These are phyloP conservation scores for Tinea semifulvella DNA, from an alignment of 2,888 invertebrate species.

Conservation along the genomic window DNA sequence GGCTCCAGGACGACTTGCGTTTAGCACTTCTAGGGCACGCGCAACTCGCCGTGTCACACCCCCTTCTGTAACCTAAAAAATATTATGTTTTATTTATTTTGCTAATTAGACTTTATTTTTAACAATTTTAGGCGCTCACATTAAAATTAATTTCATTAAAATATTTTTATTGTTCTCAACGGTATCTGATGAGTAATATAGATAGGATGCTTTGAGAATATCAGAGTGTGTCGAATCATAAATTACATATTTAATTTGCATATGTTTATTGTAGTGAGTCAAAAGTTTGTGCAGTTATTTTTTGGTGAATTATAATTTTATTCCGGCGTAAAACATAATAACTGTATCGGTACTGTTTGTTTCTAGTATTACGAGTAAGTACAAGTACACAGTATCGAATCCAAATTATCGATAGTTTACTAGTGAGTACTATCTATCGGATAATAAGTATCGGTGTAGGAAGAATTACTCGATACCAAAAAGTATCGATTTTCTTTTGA, in stretches of 20 bases:
- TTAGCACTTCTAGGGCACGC: slow-evolving; percentile 73
- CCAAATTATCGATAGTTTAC: too few species aligned
- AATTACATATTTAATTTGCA: slow-evolving; percentile 1
- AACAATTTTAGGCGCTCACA: too few species aligned
- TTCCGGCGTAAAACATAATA: not conserved
- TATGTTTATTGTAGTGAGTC: not conserved
- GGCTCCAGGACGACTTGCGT: slow-evolving; percentile 73
- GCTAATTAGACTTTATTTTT: too few species aligned
- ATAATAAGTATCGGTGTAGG: too few species aligned
- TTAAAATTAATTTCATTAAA: too few species aligned
- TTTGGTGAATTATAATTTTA: not conserved
- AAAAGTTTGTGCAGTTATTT: not conserved
- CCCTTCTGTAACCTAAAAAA: slow-evolving; percentile 55
- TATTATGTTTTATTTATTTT: too few species aligned
- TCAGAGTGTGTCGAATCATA: not conserved
- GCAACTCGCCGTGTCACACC: slow-evolving; percentile 61
- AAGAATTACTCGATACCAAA: too few species aligned
- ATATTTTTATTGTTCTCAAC: not conserved
- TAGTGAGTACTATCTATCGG: too few species aligned
- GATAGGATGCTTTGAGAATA: not conserved
- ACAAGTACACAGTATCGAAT: too few species aligned
- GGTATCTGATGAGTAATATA: not conserved
- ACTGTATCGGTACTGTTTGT: not conserved
- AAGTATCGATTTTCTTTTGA: too few species aligned
- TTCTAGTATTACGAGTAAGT: slow-evolving; percentile 10